Evolutionary conservation across 2,797 vertebrate species (phyloP).

Genomic region (Paramormyrops hopkinsi): DNA sequence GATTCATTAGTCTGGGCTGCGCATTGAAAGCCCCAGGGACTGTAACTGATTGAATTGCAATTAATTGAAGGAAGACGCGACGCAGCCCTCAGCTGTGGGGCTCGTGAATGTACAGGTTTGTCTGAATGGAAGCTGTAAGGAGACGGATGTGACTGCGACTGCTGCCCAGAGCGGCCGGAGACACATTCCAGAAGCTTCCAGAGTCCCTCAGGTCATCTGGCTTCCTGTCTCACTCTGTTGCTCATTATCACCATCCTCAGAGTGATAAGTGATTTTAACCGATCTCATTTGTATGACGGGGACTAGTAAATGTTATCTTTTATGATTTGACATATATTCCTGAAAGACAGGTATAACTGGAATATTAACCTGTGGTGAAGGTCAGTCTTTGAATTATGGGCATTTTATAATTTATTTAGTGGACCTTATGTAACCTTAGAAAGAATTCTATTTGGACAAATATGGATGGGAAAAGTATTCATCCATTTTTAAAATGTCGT

Average conservation of each 20-base stretch:
- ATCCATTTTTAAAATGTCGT: neutral
- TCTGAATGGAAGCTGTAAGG: conserved; percentile 3
- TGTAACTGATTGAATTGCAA: neutral
- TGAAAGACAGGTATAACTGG: neutral
- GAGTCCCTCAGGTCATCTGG: neutral
- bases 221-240: neutral
- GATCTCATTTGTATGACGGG: neutral
- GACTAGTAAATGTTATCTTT: neutral
- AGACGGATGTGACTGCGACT: neutral
- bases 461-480: neutral
- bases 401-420: neutral
- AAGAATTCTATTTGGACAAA: neutral
- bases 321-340: neutral
- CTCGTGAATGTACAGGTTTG: neutral
- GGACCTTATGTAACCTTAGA: neutral
- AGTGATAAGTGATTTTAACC: neutral
- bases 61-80: neutral
- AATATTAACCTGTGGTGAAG: neutral
- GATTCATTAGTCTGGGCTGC: conserved; percentile 16
- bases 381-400: neutral
- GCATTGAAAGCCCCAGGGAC: neutral
- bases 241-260: neutral
- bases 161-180: neutral
- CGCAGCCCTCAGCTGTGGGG: neutral
- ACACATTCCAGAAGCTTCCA: neutral